A percentile compares a stretch with the other conserved stretches of the same genome.
These are phyloP conservation scores for Oreochromis grahami DNA, from an alignment of 2,797 vertebrate genomes.

Conservation along the genomic window DNA sequence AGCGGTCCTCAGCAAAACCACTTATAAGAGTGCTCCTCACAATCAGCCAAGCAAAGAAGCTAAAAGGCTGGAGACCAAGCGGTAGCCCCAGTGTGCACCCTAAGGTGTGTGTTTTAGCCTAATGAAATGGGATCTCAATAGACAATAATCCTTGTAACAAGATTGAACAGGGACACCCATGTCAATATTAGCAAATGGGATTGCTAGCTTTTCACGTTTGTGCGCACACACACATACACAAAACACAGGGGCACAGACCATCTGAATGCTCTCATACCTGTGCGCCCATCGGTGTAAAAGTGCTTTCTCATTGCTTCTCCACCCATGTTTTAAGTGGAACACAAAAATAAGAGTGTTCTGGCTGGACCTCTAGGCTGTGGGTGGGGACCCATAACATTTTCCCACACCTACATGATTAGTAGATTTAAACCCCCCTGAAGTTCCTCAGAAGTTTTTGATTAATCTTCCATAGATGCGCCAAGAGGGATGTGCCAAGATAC, in stretches of 20 bases:
- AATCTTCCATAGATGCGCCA: constrained; percentile 63
- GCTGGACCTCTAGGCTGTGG: constrained; percentile 43
- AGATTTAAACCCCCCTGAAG: constrained; percentile 60
- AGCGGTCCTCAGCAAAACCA: constrained; percentile 55
- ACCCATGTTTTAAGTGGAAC: constrained; percentile 43
- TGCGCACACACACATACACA: neutral
- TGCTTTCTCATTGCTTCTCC: constrained; percentile 34
- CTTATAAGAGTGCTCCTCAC: constrained; percentile 51
- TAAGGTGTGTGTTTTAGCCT: constrained; percentile 76
- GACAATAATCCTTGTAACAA: constrained; percentile 83
- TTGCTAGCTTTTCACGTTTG: constrained; percentile 65
- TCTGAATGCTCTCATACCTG: constrained; percentile 28
- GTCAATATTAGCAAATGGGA: constrained; percentile 82
- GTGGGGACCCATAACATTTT: constrained; percentile 63
- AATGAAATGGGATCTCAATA: constrained; percentile 83
- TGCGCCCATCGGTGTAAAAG: constrained; percentile 30
- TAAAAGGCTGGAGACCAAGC: constrained; percentile 63
- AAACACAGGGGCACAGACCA: neutral
- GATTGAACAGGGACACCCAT: constrained; percentile 78
- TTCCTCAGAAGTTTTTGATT: constrained; percentile 69
- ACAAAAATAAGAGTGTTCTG: constrained; percentile 43
- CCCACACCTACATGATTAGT: constrained; percentile 63
- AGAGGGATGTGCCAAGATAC: constrained; percentile 58
- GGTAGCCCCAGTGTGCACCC: constrained; percentile 53
- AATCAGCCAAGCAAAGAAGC: constrained; percentile 62